Evolutionary conservation across 35 echinoderm and acorn worm species (phyloP), one percentile per base, ranked within the genome.

Genomic region (Acanthaster planci): DNA sequence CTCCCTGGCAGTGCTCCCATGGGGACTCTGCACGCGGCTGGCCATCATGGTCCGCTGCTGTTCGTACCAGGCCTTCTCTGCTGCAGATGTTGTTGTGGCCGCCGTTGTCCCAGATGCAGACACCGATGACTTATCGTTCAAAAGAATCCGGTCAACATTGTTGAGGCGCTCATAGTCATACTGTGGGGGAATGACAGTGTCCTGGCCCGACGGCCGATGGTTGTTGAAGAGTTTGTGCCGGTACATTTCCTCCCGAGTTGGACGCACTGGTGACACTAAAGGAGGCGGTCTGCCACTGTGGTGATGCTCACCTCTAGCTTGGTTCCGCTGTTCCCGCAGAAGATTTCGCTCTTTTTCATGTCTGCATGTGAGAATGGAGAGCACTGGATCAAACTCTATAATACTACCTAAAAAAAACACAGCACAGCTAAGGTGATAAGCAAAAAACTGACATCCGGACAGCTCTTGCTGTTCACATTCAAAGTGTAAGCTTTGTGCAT

Each of bases 121-220:
- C 18, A 7, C 64, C 29, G 64, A 72, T 8, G 64, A 72, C 34
- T 72, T 72, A 80, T 81, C 42, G 59, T 38, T 84, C 80, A 64
- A 42, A 27, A 83, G 34, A 38, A 51, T 83, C 77, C 78, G 53
- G 39, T 89, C 77, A 0, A 40, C 57, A 81, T 29, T 72, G 64
- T 72, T 81, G 78, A 87, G 60, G 38, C 90, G 77, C 40, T 92
- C 90, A 57, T 92, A 92, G 44, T 92, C 90, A 38, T 87, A 92
- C 57, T 87, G 90, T 39, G 68, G 67, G 51, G 78, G 78, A 89
- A 83, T 89, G 87, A 77, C 67, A 58, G 82, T 59, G 51, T 81
- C 87, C 51, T 90, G 88, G 42, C 82, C 39, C 35, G 52, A 67
- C 21, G 68, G 76, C 82, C 82, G 76, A 35, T 80, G 89, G 79